These are phyloP conservation scores for Enteromius trimaculatus DNA, from an alignment of 2,797 vertebrate species.

Conservation along the genomic window DNA sequence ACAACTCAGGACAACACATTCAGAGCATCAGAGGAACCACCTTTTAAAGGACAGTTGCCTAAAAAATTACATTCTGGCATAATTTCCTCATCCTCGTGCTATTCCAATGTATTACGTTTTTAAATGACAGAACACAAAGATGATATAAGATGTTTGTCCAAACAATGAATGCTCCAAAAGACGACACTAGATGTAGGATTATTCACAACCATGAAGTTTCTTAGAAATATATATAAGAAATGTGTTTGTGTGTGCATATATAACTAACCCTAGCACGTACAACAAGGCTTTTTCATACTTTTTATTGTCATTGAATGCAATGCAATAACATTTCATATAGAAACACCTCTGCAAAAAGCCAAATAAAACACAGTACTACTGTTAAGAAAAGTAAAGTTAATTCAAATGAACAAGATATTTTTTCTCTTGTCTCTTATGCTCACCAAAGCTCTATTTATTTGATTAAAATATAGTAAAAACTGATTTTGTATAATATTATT, in stretches of 20 bases:
- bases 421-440: background rate
- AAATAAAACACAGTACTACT: background rate
- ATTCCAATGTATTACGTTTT: no score
- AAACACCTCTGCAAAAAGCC: background rate
- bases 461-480: background rate
- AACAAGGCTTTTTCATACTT: background rate
- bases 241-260: no score
- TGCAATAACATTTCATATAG: background rate
- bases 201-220: background rate
- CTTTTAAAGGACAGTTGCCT: background rate
- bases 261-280: no score
- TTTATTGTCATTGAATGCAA: background rate
- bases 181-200: background rate
- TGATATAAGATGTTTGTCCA: background rate
- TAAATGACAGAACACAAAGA: background rate
- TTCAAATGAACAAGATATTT: background rate
- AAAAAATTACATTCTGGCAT: background rate
- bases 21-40: background rate
- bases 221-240: no score
- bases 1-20: slow-evolving; percentile 15
- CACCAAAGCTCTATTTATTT: background rate
- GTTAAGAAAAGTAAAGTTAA: background rate
- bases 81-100: no score
- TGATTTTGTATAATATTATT: background rate
- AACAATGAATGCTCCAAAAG: background rate